Conservation (phyloP, 2,113 vertebrate species). For the Emberiza fucata region DNA sequence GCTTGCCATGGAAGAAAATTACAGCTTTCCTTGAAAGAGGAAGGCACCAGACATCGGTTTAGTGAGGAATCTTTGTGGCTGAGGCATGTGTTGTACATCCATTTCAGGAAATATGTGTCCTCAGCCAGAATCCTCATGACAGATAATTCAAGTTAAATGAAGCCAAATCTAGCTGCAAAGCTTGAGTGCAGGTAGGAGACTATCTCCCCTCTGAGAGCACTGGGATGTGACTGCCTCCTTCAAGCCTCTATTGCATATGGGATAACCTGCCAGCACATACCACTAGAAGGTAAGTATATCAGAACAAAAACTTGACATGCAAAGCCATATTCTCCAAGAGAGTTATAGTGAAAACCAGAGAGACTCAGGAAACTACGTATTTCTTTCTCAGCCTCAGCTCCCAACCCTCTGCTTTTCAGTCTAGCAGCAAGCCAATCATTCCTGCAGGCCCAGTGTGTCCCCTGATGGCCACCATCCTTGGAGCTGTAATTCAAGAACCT, state of each 20-base stretch:
- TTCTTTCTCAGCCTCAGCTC: background rate
- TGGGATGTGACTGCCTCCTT: background rate
- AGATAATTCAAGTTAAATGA: background rate
- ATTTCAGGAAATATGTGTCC: background rate
- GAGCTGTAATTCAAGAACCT: conserved; percentile 18
- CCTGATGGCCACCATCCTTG: background rate
- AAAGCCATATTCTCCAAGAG: background rate
- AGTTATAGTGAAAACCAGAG: background rate
- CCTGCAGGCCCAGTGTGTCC: background rate
- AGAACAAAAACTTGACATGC: background rate
- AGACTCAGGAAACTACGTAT: background rate
- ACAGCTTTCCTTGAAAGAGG: background rate
- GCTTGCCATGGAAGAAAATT: background rate
- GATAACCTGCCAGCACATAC: background rate
- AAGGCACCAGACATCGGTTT: background rate
- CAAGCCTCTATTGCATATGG: background rate
- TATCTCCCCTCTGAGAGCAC: background rate
- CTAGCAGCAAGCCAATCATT: background rate
- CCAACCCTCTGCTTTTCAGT: background rate
- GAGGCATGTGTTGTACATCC: background rate
- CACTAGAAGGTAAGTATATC: background rate
- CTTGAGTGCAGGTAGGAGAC: background rate
- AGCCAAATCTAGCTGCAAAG: background rate
- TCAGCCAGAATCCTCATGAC: background rate
- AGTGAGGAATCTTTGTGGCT: background rate